Base-by-base conservation (phyloP, 2,113 vertebrate species). In the Oxyruncus cristatus region DNA sequence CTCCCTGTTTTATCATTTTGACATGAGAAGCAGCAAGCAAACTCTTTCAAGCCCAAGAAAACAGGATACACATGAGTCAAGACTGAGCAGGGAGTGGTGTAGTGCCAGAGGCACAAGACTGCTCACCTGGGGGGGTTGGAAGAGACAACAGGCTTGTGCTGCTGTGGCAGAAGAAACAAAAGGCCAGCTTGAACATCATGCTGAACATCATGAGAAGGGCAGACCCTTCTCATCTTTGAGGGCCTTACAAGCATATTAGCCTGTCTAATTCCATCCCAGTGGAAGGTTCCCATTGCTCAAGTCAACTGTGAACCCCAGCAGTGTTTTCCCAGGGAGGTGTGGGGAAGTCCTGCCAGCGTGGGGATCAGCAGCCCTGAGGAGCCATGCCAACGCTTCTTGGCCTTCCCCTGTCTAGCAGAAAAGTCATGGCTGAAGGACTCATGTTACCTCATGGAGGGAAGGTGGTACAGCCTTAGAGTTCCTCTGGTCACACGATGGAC, bases 401-500 rank as follows among this genome's bases (percentile, higher is more conserved):
- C 15, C 23, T 83, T 24, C 21, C 15, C 67, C 56, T 75, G 49
- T 41, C 41, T 27, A 27, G 28, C 32, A 85, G 61, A 65, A 20
- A 76, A 79, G 26, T 35, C 16, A 35, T 5, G 12, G 61, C 49
- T 72, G 61, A 89, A 91, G 58, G 32, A 42, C 28, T 37, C 33
- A 6, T 19, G n/a, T 28, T 26, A 46, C 28, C 37, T 52, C 35
- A 3, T 32, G 44, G 23, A 73, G 58, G 63, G 78, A 72, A 94
- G 42, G 22, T 77, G 49, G 24, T 16, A 42, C 5, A 6, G 49
- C 3, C 28, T 37, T 15, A 37, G 53, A 71, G 19, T 63, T 22
- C 26, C 30, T 68, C 52, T 0, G 0, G 42, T 20, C 49, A n/a
- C 49, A 21, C 5, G 1, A 9, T 11, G 33, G 16, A 65, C 47